A percentile compares a stretch with the other conserved stretches of the same genome.
phyloP scores from a whole-genome alignment of 2,797 vertebrate species.

The Rachycentron canadum region DNA sequence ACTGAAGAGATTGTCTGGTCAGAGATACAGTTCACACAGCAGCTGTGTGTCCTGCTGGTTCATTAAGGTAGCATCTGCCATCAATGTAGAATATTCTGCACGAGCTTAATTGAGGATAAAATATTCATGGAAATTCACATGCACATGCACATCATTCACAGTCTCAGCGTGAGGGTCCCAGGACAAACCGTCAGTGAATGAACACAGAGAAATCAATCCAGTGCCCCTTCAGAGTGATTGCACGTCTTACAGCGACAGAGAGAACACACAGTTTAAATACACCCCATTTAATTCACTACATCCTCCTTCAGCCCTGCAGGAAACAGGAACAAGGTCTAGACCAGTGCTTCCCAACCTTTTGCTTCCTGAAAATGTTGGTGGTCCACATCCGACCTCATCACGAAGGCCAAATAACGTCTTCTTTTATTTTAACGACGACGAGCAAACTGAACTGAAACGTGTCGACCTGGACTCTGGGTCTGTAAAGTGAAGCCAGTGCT shows the following conservation, averaged over 20 bases:
- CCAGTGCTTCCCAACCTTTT: too few relatives aligned
- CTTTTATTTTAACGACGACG: too few relatives aligned
- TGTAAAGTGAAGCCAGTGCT: too few relatives aligned
- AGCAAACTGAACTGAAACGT: too few relatives aligned
- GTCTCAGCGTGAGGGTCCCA: not conserved
- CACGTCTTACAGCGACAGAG: not conserved
- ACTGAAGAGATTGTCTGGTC: too few relatives aligned
- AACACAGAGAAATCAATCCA: not conserved
- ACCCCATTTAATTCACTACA: not conserved
- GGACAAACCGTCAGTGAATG: not conserved
- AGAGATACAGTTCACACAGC: too few relatives aligned
- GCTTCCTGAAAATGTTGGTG: too few relatives aligned
- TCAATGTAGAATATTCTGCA: not conserved
- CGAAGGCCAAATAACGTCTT: too few relatives aligned
- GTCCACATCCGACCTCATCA: too few relatives aligned
- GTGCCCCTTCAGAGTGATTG: not conserved
- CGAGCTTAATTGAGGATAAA: not conserved
- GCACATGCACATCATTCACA: not conserved
- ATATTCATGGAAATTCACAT: not conserved
- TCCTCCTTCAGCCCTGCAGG: not conserved
- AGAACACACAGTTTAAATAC: not conserved
- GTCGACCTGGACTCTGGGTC: too few relatives aligned
- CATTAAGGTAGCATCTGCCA: not conserved
- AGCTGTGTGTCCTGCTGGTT: too few relatives aligned
- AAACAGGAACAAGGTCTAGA: not conserved